Evolutionary conservation across 2,888 invertebrate genomes (phyloP).

Genomic region (Clistopyga incitator): DNA sequence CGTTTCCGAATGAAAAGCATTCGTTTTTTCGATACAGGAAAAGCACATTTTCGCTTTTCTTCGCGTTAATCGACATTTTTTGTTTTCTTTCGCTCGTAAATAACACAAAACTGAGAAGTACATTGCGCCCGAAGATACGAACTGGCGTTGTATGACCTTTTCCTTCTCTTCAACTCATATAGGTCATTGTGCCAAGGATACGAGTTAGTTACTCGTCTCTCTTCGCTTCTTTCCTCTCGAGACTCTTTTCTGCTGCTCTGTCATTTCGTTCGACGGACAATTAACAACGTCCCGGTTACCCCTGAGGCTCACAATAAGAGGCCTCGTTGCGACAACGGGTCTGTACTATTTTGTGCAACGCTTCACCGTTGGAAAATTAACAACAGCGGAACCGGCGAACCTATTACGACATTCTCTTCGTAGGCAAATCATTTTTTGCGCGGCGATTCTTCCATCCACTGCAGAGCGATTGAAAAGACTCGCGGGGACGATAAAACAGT

Average conservation of each 20-base stretch:
- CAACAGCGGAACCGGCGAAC: constrained; percentile 21
- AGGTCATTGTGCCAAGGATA: constrained; percentile 66
- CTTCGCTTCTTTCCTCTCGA: constrained; percentile 42
- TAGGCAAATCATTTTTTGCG: constrained; percentile 30
- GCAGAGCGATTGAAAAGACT: too few species aligned
- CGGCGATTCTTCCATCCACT: too few species aligned
- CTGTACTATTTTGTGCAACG: constrained; percentile 47
- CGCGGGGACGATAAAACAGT: too few species aligned
- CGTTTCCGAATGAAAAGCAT: too few species aligned
- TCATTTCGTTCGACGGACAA: constrained; percentile 44
- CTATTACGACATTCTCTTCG: constrained; percentile 36
- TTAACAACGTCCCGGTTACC: constrained; percentile 40
- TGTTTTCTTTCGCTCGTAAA: background rate
- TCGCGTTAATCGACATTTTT: too few species aligned
- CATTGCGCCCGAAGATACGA: constrained; percentile 36
- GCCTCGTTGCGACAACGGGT: constrained; percentile 46
- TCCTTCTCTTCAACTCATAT: constrained; percentile 43
- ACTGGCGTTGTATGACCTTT: constrained; percentile 56
- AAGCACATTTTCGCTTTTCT: too few species aligned
- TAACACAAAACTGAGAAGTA: background rate
- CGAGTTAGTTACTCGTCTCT: background rate
- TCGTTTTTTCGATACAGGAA: too few species aligned
- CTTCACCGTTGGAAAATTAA: constrained; percentile 12
- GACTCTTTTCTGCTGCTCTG: constrained; percentile 18
- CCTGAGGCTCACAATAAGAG: background rate